Evolutionary conservation across 2,888 invertebrate species (phyloP), one percentile per base, ranked within the genome.

Genomic region (Drosophila lacicola): DNA sequence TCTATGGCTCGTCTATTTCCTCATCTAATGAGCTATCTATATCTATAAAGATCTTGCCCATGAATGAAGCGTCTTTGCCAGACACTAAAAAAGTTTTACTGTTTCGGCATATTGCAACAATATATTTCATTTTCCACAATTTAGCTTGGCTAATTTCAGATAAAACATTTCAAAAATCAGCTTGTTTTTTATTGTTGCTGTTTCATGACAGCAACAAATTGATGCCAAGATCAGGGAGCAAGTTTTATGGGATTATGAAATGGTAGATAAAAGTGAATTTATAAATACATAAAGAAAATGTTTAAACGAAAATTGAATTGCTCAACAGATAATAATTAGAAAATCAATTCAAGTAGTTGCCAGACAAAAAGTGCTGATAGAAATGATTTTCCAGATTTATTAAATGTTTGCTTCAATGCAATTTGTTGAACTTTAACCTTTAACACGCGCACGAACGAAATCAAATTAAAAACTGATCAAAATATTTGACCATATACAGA

Each of bases 401-500:
- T 67, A n/a, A 41, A 47, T 36, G 41, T 14, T 47, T 46, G 14
- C 34, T 39, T 11, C 29, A 46, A 50, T 55, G 53, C 39, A 42
- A 50, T 39, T 44, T 11, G 11, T 51, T 65, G 39, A 79, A 66
- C 70, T 76, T 60, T 70, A 66, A 66, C 70, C 58, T 76, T 79
- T 64, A 45, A 36, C 14, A 53, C 47, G 50, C 60, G 55, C 78
- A 62, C 62, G 62, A 66, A 66, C 45, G 17, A 58, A 70, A 74
- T 81, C 76, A 72, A 89, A 84, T 84, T 89, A 84, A 84, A 87
- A 72, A 80, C 66, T 73, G 68, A 88, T 83, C 78, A 83, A 83
- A 70, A 87, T 89, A 70, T 67, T 70, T 89, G 64, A 73, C 88
- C 89, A 87, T 70, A 73, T 69, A 61, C 17, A 55, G 66, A n/a